Base-by-base conservation (phyloP, 2,113 vertebrate genomes). In the Orthonyx spaldingii region DNA sequence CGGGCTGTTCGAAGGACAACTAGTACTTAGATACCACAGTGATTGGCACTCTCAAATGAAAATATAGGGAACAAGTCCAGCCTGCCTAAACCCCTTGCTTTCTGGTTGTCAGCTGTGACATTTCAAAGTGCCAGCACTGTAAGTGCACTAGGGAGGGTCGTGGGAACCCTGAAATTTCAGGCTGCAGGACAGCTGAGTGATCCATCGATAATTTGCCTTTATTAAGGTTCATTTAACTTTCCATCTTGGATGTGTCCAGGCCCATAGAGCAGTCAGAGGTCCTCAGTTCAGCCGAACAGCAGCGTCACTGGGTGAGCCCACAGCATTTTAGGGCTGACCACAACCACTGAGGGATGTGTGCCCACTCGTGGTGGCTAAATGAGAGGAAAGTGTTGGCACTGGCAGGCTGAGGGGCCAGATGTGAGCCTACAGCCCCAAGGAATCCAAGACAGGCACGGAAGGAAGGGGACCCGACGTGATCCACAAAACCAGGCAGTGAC, bases 401-500 rank as follows among this genome's bases (percentile, higher is more conserved):
- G 32, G 30, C 15, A 65, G 71, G 22, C 71, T 63, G 44, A 64
- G 39, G 27, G 64, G 47, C 79, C 93, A 95, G 69, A 93, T 90
- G 78, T 78, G 69, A 0, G 2, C 65, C 90, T 70, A 7, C 55
- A 70, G 39, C 50, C 52, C 59, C 32, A 16, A 61, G 39, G 65
- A 87, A 71, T 10, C 89, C 72, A 44, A 86, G 49, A 74, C 49
- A 87, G 72, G 66, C 78, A 80, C 11, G 61, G 93, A 95, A 96
- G 83, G 85, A 97, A 95, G 66, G 91, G 65, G 22, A 87, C 55
- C 32, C 10, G 0, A 74, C 0, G 0, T 5, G 39, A 95, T 28
- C 95, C 94, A 66, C 95, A 96, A 96, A 96, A 87, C 74, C 91
- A 94, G 74, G 46, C 70, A 2, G 24, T 96, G 88, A 97, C 86